phyloP scores from a whole-genome alignment of 2,113 vertebrate genomes.

The Rhynchomys soricoides region DNA sequence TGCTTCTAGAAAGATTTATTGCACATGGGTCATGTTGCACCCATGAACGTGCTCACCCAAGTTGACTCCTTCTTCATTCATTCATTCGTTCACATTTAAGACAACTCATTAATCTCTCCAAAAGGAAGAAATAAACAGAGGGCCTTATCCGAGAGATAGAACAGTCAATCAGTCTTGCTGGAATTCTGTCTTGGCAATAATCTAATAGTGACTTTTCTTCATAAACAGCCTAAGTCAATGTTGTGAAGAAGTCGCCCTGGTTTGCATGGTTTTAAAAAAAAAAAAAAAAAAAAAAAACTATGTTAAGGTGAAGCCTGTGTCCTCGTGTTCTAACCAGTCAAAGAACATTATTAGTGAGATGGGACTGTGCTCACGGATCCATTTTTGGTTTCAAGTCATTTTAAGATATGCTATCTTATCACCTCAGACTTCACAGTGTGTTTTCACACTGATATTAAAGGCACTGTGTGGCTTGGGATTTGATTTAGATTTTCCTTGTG shows the following conservation, averaged over 20 bases:
- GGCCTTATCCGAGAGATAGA: not conserved
- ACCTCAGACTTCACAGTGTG: conserved; percentile 50
- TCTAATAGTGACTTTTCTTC: conserved; percentile 26
- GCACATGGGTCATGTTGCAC: conserved; percentile 60
- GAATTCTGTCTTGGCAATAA: conserved; percentile 41
- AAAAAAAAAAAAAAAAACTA: not conserved
- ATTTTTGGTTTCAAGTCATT: conserved; percentile 67
- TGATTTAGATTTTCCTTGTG: conserved; percentile 70
- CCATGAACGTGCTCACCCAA: not conserved
- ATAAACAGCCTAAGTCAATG: not conserved
- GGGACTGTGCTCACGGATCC: conserved; percentile 46
- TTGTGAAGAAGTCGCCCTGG: conserved; percentile 9
- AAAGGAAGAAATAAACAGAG: conserved; percentile 39
- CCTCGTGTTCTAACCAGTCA: conserved; percentile 6
- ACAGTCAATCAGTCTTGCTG: not conserved
- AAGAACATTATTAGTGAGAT: conserved; percentile 31
- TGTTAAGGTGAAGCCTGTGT: conserved; percentile 33
- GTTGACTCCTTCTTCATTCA: not conserved
- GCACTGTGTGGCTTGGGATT: conserved; percentile 57
- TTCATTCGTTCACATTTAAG: conserved; percentile 60
- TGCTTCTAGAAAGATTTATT: conserved; percentile 77
- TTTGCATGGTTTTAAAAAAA: conserved; percentile 14
- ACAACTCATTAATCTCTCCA: conserved; percentile 5
- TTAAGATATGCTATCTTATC: conserved; percentile 71
- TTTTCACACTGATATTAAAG: conserved; percentile 70